Evolutionary conservation across 2,888 invertebrate genomes (phyloP), one percentile per base, ranked within the genome.

Genomic region (Alentia gelatinosa): DNA sequence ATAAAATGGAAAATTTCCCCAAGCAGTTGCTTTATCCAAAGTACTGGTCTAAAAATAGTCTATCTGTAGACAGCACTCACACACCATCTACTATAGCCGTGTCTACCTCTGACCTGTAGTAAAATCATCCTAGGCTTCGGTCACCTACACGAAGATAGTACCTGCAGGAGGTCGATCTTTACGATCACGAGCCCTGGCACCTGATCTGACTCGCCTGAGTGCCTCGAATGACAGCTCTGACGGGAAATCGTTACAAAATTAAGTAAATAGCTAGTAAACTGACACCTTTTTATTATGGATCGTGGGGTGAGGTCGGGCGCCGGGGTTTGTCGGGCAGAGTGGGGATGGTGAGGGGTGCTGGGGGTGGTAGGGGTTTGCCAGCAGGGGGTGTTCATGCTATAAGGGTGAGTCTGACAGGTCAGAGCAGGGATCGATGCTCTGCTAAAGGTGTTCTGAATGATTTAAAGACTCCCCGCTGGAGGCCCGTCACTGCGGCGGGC

Each of bases 201-300:
- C 33, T 68, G 68, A 68, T 68, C 30, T 26, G 26, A 3, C 30
- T 1, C 68, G 33, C 68, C 33, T 26, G 68, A 68, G 68, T 68
- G 33, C 68, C 68, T 68, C 30, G 12, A 9, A 12, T 68, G 68
- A 68, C 68, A 68, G 1, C 30, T 3, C 12, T 4, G 68, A 30
- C 68, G 30, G 68, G 68, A 68, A 68, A 68, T 68, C 68, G 68
- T 68, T 68, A 68, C 33, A 68, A 68, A 68, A 68, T 68, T 68
- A 68, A 68, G 68, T 68, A 68, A 68, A 68, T 68, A 68, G 30
- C 68, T 68, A 30, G 68, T 68, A 68, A 68, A 68, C 68, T 68
- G 68, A 68, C 68, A 68, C 68, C 68, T 68, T 68, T n/a, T 68
- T 68, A 68, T 68, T 26, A 68, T 68, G 30, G 68, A 68, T 68